Percentiles rank a stretch among this genome's conserved stretches.
phyloP scores from a whole-genome alignment of 2,888 invertebrate species.

The Coecobrya sp. region DNA sequence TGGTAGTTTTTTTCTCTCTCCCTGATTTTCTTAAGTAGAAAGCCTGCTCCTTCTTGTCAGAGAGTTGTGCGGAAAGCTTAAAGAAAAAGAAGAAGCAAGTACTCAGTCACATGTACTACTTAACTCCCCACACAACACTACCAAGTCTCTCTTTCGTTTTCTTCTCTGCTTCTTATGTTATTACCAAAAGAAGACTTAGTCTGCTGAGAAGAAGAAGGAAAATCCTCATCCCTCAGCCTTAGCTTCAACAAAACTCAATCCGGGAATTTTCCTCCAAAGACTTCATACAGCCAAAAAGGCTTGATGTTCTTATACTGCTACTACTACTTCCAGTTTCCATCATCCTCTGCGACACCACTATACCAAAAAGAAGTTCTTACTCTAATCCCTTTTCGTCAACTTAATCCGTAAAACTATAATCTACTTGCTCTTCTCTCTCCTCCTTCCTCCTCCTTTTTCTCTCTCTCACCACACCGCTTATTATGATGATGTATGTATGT shows the following conservation, averaged over 20 bases:
- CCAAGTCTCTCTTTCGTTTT: constrained; percentile 13
- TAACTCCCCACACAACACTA: constrained; percentile 15
- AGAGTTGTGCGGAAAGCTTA: constrained; percentile 66
- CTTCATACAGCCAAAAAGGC: constrained; percentile 38
- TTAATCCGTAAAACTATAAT: constrained; percentile 87
- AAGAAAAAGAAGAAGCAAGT: constrained; percentile 47
- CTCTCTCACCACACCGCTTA: constrained; percentile 16
- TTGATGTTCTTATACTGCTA: constrained; percentile 22
- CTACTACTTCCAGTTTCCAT: constrained; percentile 64
- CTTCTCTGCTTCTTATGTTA: constrained; percentile 46
- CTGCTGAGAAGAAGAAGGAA: constrained; percentile 66
- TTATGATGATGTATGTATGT: constrained; percentile 65
- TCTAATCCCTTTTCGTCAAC: constrained; percentile 87
- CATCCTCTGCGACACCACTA: constrained; percentile 67
- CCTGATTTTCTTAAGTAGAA: constrained; percentile 74
- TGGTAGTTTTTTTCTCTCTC: constrained; percentile 9
- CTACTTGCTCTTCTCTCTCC: constrained; percentile 84
- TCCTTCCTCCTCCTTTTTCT: constrained; percentile 41
- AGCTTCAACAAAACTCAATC: constrained; percentile 84
- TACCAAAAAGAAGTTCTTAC: constrained; percentile 85
- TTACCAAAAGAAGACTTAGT: constrained; percentile 56
- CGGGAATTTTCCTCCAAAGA: constrained; percentile 85
- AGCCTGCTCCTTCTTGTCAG: constrained; percentile 56
- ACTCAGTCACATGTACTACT: constrained; percentile 71
- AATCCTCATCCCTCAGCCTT: constrained; percentile 86